These are phyloP conservation scores for Amblyopsis rosae DNA, from an alignment of 2,113 vertebrate genomes.

Conservation along the genomic window DNA sequence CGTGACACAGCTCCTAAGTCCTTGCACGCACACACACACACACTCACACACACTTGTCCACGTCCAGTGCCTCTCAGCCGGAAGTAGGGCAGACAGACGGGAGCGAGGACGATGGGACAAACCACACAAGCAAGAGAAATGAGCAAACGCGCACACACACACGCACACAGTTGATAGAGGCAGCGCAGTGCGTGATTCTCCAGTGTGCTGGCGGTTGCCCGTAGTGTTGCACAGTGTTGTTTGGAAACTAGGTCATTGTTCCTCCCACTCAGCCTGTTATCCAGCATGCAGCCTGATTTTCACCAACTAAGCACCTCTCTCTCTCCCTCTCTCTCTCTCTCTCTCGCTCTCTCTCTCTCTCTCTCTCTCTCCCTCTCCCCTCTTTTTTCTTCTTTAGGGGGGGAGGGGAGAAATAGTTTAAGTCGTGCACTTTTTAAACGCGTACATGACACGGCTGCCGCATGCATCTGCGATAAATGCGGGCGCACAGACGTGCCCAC, in stretches of 20 bases:
- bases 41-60: constrained; percentile 16
- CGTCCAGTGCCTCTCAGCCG: constrained; percentile 18
- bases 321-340: not conserved
- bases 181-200: constrained; percentile 55
- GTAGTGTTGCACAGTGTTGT: constrained; percentile 59
- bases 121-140: constrained; percentile 2
- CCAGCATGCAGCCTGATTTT: constrained; percentile 47
- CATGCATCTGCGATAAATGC: not conserved
- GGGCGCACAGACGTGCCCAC: not conserved
- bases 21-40: constrained; percentile 20
- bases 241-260: constrained; percentile 75
- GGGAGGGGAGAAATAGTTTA: constrained; percentile 29
- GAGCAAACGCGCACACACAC: constrained; percentile 2
- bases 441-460: not conserved
- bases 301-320: constrained; percentile 53
- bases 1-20: constrained; percentile 57
- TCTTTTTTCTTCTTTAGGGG: constrained; percentile 10
- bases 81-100: constrained; percentile 53
- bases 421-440: constrained; percentile 49
- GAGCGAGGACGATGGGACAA: not conserved
- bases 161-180: constrained; percentile 35
- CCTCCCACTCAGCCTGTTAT: constrained; percentile 73
- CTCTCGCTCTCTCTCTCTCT: not conserved
- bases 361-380: constrained; percentile 1
- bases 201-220: constrained; percentile 40